Conservation (phyloP, 53 echinoderm and acorn worm genomes). For the Stichopus horrens region DNA sequence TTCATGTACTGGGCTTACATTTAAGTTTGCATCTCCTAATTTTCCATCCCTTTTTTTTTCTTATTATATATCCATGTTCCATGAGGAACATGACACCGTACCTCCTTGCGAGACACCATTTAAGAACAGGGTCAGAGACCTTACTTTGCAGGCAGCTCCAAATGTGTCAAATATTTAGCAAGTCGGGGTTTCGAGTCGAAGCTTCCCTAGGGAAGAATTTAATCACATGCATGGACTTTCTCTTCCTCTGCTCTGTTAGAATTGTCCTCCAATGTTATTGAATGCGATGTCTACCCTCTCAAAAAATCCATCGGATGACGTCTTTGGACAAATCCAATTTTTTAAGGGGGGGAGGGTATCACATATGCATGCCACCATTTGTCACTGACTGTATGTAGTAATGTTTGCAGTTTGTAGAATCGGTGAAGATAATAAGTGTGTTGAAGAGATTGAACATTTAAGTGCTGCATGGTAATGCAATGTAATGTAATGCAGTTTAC, state of each 20-base stretch:
- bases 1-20: no score
- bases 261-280: conserved; percentile 23
- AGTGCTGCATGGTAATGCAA: no score
- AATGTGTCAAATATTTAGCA: conserved; percentile 24
- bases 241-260: neutral
- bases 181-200: neutral
- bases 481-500: no score
- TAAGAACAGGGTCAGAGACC: conserved; percentile 11
- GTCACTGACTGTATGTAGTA: no score
- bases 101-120: neutral
- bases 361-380: no score
- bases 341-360: neutral
- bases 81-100: neutral
- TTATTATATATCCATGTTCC: neutral
- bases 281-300: neutral
- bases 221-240: conserved; percentile 1
- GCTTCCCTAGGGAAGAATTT: conserved; percentile 14
- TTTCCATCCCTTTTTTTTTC: no score
- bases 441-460: no score
- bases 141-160: neutral
- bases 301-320: conserved; percentile 8
- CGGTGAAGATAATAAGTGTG: no score
- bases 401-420: no score
- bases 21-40: no score
- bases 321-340: neutral